Percentiles rank a stretch among this genome's conserved stretches.
These are phyloP conservation scores for Calosoma granatense DNA, from an alignment of 1,140 invertebrate genomes.

Conservation along the genomic window DNA sequence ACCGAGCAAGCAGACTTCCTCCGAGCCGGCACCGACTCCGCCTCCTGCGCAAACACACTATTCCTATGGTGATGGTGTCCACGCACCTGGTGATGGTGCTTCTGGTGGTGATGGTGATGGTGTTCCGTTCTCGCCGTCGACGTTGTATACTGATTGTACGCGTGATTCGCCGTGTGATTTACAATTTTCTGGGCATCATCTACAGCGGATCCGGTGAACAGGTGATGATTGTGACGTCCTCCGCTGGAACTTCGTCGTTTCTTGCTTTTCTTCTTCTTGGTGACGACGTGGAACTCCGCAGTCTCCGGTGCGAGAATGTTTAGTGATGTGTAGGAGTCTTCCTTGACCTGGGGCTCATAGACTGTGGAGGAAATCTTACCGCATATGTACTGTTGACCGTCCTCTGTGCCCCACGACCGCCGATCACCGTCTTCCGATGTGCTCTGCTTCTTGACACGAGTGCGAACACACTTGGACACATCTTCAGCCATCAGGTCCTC, in stretches of 20 bases:
- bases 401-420: constrained; percentile 52
- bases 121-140: too few species aligned
- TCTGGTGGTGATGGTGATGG: too few species aligned
- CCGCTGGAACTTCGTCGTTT: constrained; percentile 42
- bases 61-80: constrained; percentile 15
- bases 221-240: constrained; percentile 16
- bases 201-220: constrained; percentile 11
- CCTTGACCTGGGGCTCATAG: background rate
- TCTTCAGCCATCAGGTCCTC: constrained; percentile 50
- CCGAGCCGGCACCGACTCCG: constrained; percentile 17
- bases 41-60: constrained; percentile 21
- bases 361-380: constrained; percentile 18
- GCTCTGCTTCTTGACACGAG: background rate
- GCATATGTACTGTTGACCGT: constrained; percentile 40
- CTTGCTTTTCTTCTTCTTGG: constrained; percentile 59
- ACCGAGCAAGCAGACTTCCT: constrained; percentile 47
- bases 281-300: constrained; percentile 58
- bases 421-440: constrained; percentile 23
- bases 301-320: constrained; percentile 34
- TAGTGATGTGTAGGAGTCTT: too few species aligned
- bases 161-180: background rate
- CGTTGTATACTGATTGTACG: background rate
- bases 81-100: too few species aligned
- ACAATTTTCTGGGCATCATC: background rate
- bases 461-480: constrained; percentile 17